Evolutionary conservation across 1,140 invertebrate genomes (phyloP).

Genomic region (Drosophila santomea): DNA sequence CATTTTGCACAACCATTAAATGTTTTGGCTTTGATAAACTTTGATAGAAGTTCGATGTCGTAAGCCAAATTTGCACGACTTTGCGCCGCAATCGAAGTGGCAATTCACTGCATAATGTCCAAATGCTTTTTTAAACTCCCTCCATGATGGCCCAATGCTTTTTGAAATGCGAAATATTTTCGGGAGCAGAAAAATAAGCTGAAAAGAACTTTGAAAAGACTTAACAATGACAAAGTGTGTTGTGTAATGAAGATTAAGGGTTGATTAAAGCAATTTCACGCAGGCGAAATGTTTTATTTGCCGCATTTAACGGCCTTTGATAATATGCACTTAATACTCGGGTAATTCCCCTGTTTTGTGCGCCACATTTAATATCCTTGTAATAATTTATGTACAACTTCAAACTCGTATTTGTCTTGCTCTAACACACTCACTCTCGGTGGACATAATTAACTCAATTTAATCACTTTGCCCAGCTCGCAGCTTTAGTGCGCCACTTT

Average conservation of each 20-base stretch:
- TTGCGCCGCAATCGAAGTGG: constrained; percentile 32
- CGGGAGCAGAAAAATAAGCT: not conserved
- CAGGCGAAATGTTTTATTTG: constrained; percentile 35
- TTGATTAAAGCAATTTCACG: constrained; percentile 40
- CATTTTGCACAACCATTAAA: constrained; percentile 47
- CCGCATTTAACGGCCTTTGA: constrained; percentile 40
- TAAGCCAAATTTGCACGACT: constrained; percentile 38
- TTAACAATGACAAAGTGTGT: constrained; percentile 51
- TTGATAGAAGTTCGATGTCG: constrained; percentile 36
- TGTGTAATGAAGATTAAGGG: constrained; percentile 53
- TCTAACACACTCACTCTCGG: constrained; percentile 11
- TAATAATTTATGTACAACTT: constrained; percentile 63
- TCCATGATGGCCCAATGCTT: constrained; percentile 31
- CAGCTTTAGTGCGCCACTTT: constrained; percentile 76
- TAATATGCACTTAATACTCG: constrained; percentile 48
- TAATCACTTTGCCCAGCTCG: constrained; percentile 62
- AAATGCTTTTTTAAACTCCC: constrained; percentile 46
- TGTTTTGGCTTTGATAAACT: constrained; percentile 56
- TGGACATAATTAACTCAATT: constrained; percentile 80
- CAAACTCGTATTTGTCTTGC: constrained; percentile 43
- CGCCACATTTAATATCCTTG: constrained; percentile 57
- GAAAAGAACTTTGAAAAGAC: constrained; percentile 11
- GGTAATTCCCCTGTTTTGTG: constrained; percentile 35
- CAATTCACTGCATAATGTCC: constrained; percentile 22
- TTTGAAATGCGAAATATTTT: constrained; percentile 49